Evolutionary conservation across 1,140 invertebrate genomes (phyloP).

Genomic region (Thaumetopoea pityocampa): DNA sequence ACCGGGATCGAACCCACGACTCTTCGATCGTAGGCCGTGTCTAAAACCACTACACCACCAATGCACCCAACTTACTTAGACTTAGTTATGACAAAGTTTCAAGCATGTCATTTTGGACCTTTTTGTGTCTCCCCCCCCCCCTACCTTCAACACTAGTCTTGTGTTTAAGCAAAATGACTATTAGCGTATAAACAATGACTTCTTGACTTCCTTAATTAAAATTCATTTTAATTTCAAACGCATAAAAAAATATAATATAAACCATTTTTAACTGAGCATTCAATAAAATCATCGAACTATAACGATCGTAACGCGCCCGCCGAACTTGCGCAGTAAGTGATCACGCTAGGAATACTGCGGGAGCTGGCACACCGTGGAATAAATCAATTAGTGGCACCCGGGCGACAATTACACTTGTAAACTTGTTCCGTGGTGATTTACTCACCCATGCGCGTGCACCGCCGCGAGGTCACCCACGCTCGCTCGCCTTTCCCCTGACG

Average conservation of each 20-base stretch:
- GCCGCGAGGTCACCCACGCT: conserved; percentile 9
- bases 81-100: no score
- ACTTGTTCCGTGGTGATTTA: conserved; percentile 38
- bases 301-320: conserved; percentile 20
- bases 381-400: conserved; percentile 53
- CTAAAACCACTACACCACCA: no score
- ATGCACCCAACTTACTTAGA: no score
- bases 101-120: no score
- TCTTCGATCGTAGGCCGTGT: no score
- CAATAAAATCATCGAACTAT: conserved; percentile 22
- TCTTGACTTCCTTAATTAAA: no score
- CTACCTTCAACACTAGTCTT: no score
- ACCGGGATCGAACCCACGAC: no score
- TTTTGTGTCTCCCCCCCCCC: no score
- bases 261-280: conserved; percentile 11
- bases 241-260: not conserved
- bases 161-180: no score
- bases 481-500: conserved; percentile 24
- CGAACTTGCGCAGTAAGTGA: conserved; percentile 27
- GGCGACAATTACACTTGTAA: conserved; percentile 48
- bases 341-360: conserved; percentile 20
- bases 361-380: conserved; percentile 25
- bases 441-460: conserved; percentile 17
- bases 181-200: no score
- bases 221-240: no score